Conservation (phyloP, 1,140 invertebrate species). For the Lucilia sericata region DNA sequence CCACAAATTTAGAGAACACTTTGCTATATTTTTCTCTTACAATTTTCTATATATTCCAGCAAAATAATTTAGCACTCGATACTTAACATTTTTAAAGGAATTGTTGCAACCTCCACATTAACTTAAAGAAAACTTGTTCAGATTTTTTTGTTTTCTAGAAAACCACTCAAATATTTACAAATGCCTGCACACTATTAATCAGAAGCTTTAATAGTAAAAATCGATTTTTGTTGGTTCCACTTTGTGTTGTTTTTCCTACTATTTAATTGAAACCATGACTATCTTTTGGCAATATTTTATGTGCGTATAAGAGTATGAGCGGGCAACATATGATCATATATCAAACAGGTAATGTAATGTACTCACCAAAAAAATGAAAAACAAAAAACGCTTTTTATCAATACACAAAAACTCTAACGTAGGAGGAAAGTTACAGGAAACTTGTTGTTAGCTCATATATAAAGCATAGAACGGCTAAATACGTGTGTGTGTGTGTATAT, state of each 20-base stretch:
- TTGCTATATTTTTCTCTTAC: too few species aligned
- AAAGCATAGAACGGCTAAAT: not conserved
- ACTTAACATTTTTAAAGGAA: too few species aligned
- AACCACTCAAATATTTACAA: not conserved
- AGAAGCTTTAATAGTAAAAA: slow-evolving; percentile 7
- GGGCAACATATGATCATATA: not conserved
- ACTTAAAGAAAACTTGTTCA: slow-evolving; percentile 9
- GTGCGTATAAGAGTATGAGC: not conserved
- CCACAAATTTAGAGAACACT: too few species aligned
- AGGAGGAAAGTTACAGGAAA: not conserved
- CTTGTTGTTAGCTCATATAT: not conserved
- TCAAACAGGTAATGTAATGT: slow-evolving; percentile 3
- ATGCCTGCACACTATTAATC: not conserved
- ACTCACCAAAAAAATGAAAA: not conserved
- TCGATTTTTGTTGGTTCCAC: slow-evolving; percentile 10
- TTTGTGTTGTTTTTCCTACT: not conserved
- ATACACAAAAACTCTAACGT: not conserved
- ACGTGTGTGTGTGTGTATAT: not conserved
- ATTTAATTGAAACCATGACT: not conserved
- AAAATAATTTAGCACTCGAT: too few species aligned
- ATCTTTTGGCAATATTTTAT: slow-evolving; percentile 6
- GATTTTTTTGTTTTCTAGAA: not conserved
- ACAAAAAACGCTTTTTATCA: not conserved
- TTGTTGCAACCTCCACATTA: too few species aligned
- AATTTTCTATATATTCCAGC: too few species aligned